Evolutionary conservation across 2,113 vertebrate species (phyloP).

Genomic region (Pachycephala philippinensis): DNA sequence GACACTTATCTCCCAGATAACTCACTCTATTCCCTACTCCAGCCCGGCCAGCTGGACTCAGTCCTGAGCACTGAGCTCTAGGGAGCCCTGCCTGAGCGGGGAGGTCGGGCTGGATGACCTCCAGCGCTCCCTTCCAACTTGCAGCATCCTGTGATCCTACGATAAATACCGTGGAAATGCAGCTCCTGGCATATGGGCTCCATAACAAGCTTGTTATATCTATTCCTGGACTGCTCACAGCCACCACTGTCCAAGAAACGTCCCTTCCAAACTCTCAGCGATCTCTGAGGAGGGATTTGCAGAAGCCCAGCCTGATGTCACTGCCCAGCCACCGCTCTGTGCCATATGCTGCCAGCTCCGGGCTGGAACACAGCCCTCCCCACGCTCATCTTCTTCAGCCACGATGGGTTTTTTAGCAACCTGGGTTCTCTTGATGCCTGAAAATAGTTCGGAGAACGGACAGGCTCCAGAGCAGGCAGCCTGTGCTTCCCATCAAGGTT

Average conservation of each 20-base stretch:
- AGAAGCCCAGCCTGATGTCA: not conserved
- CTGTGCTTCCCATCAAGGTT: not conserved
- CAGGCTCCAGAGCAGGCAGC: not conserved
- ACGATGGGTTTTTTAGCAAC: not conserved
- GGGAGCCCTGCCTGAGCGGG: not conserved
- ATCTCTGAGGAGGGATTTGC: not conserved
- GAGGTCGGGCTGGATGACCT: not conserved
- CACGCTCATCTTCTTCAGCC: fast-evolving
- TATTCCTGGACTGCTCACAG: not conserved
- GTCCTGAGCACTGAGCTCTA: not conserved
- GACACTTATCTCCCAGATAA: not conserved
- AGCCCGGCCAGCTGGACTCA: not conserved
- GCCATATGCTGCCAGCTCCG: not conserved
- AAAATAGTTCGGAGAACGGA: fast-evolving
- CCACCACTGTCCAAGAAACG: not conserved
- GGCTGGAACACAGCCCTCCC: not conserved
- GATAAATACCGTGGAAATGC: not conserved
- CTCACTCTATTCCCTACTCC: not conserved
- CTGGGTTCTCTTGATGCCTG: not conserved
- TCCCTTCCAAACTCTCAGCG: not conserved
- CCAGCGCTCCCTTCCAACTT: not conserved
- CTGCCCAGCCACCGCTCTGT: not conserved
- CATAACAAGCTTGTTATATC: not conserved
- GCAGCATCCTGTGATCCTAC: not conserved
- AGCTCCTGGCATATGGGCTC: not conserved